Evolutionary conservation across 2,113 vertebrate species (phyloP).

Genomic region (Tyrannus savana): DNA sequence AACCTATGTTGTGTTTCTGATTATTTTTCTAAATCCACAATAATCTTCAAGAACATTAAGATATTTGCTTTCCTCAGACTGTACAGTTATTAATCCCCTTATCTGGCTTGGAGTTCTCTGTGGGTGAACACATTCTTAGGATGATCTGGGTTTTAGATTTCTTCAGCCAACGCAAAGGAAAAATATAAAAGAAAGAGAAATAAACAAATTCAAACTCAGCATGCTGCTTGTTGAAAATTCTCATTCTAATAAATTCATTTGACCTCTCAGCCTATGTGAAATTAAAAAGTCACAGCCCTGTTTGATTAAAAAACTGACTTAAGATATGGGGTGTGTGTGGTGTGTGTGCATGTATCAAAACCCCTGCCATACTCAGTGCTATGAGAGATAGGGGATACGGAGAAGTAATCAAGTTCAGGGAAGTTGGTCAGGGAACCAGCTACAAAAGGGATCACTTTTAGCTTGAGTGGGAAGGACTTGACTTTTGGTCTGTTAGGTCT

Average conservation of each 20-base stretch:
- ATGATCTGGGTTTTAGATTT: constrained; percentile 69
- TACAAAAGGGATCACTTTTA: neutral
- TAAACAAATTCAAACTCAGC: constrained; percentile 22
- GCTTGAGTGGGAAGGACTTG: neutral
- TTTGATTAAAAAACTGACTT: constrained; percentile 2
- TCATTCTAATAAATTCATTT: constrained; percentile 37
- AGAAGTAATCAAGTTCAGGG: neutral
- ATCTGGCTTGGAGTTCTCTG: constrained; percentile 68
- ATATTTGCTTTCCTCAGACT: constrained; percentile 68
- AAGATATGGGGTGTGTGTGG: neutral
- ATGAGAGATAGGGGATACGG: neutral
- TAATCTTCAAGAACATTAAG: constrained; percentile 74
- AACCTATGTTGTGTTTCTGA: constrained; percentile 66
- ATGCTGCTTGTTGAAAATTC: constrained; percentile 34
- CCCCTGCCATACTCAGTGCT: neutral
- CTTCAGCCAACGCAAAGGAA: neutral
- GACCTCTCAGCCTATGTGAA: neutral
- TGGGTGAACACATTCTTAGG: constrained; percentile 57
- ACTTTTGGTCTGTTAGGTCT: neutral
- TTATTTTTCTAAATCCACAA: constrained; percentile 74
- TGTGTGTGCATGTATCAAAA: neutral
- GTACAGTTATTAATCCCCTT: constrained; percentile 72
- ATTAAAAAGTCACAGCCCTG: constrained; percentile 5
- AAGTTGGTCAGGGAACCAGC: neutral
- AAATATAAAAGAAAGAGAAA: constrained; percentile 22